Percentiles rank a stretch among this genome's conserved stretches.
Evolutionary conservation across 2,113 vertebrate species (phyloP).

Genomic region (Scortum barcoo): DNA sequence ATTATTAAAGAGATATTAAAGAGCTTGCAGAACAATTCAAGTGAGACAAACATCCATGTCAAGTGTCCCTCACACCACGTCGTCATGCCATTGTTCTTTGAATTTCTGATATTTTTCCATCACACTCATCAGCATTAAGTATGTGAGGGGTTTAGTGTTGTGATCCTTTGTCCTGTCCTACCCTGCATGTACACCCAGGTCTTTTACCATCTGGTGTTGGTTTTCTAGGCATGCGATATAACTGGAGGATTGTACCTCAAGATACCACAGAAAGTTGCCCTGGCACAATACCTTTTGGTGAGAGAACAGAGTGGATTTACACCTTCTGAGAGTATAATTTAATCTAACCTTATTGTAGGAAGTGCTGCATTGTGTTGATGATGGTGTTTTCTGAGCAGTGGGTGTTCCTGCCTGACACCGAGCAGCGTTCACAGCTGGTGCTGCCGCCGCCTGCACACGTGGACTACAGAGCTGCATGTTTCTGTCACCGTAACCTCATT

Average conservation of each 20-base stretch:
- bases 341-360: background rate
- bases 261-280: slow-evolving; percentile 91
- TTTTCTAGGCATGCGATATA: slow-evolving; percentile 95
- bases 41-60: background rate
- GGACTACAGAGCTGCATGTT: slow-evolving; percentile 97
- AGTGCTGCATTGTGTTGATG: slow-evolving; percentile 2
- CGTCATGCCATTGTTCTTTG: background rate
- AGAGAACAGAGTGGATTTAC: slow-evolving; percentile 59
- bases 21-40: background rate
- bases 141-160: background rate
- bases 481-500: slow-evolving; percentile 98
- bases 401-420: slow-evolving; percentile 95
- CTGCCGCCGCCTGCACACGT: slow-evolving; percentile 93
- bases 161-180: background rate
- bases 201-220: slow-evolving; percentile 3
- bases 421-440: slow-evolving; percentile 92
- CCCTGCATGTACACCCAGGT: background rate
- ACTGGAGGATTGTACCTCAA: slow-evolving; percentile 96
- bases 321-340: background rate
- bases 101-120: background rate
- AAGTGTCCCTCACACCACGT: background rate
- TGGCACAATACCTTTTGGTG: slow-evolving; percentile 96
- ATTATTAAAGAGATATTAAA: background rate
- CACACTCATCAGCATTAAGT: background rate
- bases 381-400: slow-evolving; percentile 84